Conservation (phyloP, 2,888 invertebrate genomes). For the Glyphotaelius pellucidus region DNA sequence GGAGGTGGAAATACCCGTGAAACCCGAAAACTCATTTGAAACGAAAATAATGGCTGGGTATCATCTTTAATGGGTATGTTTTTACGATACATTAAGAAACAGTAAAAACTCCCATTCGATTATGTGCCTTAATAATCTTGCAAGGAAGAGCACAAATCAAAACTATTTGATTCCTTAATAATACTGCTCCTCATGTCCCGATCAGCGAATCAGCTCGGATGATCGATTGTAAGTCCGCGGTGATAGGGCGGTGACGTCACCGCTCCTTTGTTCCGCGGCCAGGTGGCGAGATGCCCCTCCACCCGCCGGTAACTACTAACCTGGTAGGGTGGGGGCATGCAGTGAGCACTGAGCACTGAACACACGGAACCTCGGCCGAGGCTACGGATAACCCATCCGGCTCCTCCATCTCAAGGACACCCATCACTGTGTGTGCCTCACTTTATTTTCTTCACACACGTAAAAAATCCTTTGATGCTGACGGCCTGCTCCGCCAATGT, state of each 20-base stretch:
- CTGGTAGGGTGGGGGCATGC: conserved; percentile 27
- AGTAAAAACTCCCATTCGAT: background rate
- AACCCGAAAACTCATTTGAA: background rate
- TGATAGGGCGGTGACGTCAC: conserved; percentile 45
- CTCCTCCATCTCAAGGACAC: conserved; percentile 25
- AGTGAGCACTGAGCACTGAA: conserved; percentile 7
- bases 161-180: background rate
- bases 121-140: background rate
- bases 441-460: background rate
- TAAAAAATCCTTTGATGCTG: background rate
- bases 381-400: conserved; percentile 24
- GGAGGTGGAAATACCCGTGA: background rate
- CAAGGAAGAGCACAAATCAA: background rate
- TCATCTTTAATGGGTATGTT: background rate
- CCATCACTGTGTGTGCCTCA: background rate
- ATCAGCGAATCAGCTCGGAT: background rate
- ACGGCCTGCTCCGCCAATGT: background rate
- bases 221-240: background rate
- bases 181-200: background rate
- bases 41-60: background rate
- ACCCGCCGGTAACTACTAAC: background rate
- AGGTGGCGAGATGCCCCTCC: conserved; percentile 31
- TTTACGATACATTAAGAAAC: background rate
- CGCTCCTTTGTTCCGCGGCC: conserved; percentile 54
- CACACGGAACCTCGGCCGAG: background rate